Evolutionary conservation across 2,797 vertebrate species (phyloP).

Genomic region (Brachymystax lenok): DNA sequence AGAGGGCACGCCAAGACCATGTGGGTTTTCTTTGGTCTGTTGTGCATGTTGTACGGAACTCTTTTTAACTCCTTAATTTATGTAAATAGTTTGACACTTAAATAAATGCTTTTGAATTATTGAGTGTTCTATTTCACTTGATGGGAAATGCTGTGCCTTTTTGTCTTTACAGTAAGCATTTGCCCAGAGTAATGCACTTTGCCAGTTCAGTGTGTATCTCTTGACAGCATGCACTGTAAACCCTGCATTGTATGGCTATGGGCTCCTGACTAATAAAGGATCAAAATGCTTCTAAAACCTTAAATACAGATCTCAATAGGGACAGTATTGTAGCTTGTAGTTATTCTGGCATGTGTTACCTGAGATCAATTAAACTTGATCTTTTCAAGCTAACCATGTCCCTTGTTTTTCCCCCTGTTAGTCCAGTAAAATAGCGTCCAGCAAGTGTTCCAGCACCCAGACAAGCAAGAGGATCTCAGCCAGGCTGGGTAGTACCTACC

Average conservation of each 20-base stretch:
- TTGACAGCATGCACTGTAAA: background rate
- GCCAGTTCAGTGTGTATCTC: background rate
- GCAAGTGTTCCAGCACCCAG: conserved; percentile 58
- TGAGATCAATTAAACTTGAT: background rate
- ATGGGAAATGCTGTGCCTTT: background rate
- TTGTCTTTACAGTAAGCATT: background rate
- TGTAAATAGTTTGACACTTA: too few species aligned
- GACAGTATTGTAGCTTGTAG: background rate
- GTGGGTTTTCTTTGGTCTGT: background rate
- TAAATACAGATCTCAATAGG: background rate
- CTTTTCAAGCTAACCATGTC: background rate
- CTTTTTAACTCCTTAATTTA: too few species aligned
- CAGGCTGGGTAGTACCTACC: conserved; percentile 55
- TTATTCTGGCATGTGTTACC: background rate
- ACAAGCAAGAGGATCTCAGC: conserved; percentile 64
- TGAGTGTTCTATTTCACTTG: background rate
- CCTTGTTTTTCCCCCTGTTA: conserved; percentile 32
- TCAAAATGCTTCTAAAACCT: background rate
- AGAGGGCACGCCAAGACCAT: background rate
- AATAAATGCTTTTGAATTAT: background rate
- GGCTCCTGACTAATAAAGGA: background rate
- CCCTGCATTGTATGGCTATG: background rate
- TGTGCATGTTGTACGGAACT: background rate
- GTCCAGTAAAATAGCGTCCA: conserved; percentile 68
- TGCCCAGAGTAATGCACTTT: background rate